Base-by-base conservation (phyloP, 2,113 vertebrate genomes). In the Hymenochirus boettgeri region DNA sequence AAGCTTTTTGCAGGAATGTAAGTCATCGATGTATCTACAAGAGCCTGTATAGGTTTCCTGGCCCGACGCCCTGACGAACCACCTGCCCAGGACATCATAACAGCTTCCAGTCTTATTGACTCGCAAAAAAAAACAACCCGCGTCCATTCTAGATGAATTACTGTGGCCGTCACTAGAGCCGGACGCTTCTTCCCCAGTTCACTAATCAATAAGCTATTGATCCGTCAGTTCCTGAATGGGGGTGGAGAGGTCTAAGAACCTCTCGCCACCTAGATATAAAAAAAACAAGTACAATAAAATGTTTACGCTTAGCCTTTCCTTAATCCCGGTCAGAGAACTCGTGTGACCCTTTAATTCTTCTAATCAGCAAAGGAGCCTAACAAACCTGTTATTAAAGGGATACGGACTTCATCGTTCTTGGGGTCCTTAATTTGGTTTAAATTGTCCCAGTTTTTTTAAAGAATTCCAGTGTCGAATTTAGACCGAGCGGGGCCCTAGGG, bases 101-200 rank as follows among this genome's bases (percentile, higher is more conserved):
- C 37, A 23, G 37, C 19, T 56, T 3, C 62, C n/a, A 39, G 62
- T 42, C 37, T 25, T 27, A 55, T 37, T 46, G 33, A 55, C 37
- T 29, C 52, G n/a, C 15, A 27, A 17, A 18, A n/a, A n/a, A n/a
- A n/a, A n/a, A n/a, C n/a, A n/a, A n/a, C n/a, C n/a, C 35, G 24
- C 25, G 51, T 64, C 52, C 26, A 56, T 64, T 64, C 46, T 52
- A 47, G 62, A 64, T 47, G 52, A 39, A 56, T 56, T 33, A 33
- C 51, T 24, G 22, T 48, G n/a, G 12, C 46, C 7, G 19, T 8
- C 46, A 52, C 25, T 39, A 45, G 52, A 26, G 37, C 26, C 18
- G 45, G 62, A 10, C 51, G 29, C 51, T 55, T 21, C 6, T 25
- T 13, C 51, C 35, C 33, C 24, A 12, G 6, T 18, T 56, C 52